Evolutionary conservation across 2,888 invertebrate species (phyloP), one percentile per base, ranked within the genome.

Genomic region (Tigriopus californicus): DNA sequence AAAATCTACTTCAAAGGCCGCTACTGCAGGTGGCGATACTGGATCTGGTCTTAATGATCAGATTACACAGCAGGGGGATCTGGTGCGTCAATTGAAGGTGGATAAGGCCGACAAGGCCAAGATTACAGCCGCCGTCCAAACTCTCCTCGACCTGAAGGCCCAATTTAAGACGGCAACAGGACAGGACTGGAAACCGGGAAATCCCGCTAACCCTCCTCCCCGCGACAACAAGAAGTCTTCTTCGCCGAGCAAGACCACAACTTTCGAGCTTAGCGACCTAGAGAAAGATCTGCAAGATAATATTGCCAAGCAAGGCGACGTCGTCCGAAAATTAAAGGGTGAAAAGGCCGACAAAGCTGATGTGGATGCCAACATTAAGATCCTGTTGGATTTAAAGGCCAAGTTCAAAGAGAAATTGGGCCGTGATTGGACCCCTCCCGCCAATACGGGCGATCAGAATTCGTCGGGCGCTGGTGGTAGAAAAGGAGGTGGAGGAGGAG

Each of bases 321-420:
- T 66, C 55, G 70, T 75, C 12, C 66, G 75, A 33, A 66, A 71
- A 15, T 65, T 72, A 22, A 72, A 72, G 62, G 60, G 66, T 1
- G 63, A 64, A 12, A 70, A 70, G 62, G 70, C 70, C 44, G 60
- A 66, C 13, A 70, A 71, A 67, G 70, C 68, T 62, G 64, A 59
- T 1, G 63, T 73, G 44, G 75, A 79, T 47, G 69, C 69, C 33
- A 79, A 75, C 64, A 78, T 79, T 1, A 80, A 84, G 67, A 68
- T 72, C 41, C 72, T 90, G 1, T 69, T 87, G 24, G 75, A 75
- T 11, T 70, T 89, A 1, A 91, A 91, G 71, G 73, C 76, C 0
- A 79, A 85, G 62, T 90, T 80, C 71, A 90, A 89, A 70, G 72
- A 75, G 12, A 67, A 74, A 44, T 80, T 80, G 4, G 83, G 81